Evolutionary conservation across 1,140 invertebrate species (phyloP).

Genomic region (Pseudomyrmex dendroicus): DNA sequence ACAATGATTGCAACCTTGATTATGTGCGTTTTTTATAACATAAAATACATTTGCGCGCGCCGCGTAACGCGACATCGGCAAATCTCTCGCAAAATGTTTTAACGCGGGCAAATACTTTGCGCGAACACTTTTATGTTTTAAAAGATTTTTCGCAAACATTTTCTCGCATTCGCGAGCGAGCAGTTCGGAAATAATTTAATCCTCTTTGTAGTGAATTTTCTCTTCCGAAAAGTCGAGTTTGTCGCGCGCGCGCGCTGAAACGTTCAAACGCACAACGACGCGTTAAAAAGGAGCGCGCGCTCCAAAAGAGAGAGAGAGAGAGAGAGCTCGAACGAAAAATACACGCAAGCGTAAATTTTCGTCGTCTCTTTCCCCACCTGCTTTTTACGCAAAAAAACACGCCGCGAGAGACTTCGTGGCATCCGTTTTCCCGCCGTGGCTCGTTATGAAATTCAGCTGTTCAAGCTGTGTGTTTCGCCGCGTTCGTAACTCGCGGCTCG

Average conservation of each 20-base stretch:
- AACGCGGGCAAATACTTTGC: too few species aligned
- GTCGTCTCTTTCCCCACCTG: not conserved
- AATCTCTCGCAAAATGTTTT: too few species aligned
- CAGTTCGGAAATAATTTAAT: not conserved
- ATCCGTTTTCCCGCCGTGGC: slow-evolving; percentile 45
- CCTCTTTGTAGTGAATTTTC: not conserved
- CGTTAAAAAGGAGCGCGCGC: too few species aligned
- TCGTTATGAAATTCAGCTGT: slow-evolving; percentile 43
- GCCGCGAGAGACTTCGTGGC: slow-evolving; percentile 31
- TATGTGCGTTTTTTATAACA: too few species aligned
- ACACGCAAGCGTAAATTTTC: not conserved
- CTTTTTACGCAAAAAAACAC: slow-evolving; percentile 35
- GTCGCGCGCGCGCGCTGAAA: too few species aligned
- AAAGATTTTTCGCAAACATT: not conserved
- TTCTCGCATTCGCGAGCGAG: not conserved
- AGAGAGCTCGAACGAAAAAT: not conserved
- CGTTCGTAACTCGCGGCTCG: slow-evolving; percentile 47
- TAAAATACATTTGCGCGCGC: too few species aligned
- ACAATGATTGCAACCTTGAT: too few species aligned
- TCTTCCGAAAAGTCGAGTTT: slow-evolving; percentile 1
- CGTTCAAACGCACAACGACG: not conserved
- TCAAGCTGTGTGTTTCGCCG: slow-evolving; percentile 45
- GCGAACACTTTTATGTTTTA: too few species aligned
- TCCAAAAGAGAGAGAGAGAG: too few species aligned
- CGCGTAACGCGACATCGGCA: too few species aligned